A percentile compares a stretch with the other conserved stretches of the same genome.
Conservation (phyloP, 2,888 invertebrate genomes). For the Leptinotarsa haldemani region DNA sequence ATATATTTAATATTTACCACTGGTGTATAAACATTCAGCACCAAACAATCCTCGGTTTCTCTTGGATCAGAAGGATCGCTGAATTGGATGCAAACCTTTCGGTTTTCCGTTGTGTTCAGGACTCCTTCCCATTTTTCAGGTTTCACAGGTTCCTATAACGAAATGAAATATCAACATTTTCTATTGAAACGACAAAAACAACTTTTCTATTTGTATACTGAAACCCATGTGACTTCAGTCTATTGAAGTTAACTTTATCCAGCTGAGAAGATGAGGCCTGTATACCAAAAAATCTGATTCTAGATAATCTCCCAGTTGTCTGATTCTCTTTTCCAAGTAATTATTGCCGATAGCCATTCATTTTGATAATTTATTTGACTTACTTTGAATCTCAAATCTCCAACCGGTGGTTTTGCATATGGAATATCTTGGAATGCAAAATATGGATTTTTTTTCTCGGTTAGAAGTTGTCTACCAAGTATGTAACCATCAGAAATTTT, state of each 20-base stretch:
- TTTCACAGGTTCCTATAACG: slow-evolving; percentile 16
- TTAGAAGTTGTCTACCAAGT: slow-evolving; percentile 3
- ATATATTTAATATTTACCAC: slow-evolving; percentile 20
- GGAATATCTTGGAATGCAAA: slow-evolving; percentile 26
- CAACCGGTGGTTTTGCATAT: slow-evolving; percentile 25
- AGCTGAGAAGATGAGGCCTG: too few relatives aligned
- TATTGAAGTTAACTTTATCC: too few relatives aligned
- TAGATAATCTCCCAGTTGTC: too few relatives aligned
- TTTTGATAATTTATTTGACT: neutral
- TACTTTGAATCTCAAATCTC: slow-evolving; percentile 28
- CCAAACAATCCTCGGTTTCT: slow-evolving; percentile 43
- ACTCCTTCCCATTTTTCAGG: slow-evolving; percentile 31
- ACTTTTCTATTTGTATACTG: too few relatives aligned
- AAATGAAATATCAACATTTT: neutral
- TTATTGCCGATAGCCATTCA: neutral
- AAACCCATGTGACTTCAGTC: too few relatives aligned
- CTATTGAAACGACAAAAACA: neutral
- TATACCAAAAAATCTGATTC: too few relatives aligned
- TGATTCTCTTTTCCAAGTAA: too few relatives aligned
- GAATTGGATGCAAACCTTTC: slow-evolving; percentile 40
- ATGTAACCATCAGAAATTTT: slow-evolving; percentile 18
- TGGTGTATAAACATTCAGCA: slow-evolving; percentile 41
- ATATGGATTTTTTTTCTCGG: slow-evolving; percentile 5
- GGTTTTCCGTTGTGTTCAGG: slow-evolving; percentile 36
- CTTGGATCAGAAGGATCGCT: slow-evolving; percentile 7